Conservation (phyloP, 2,888 invertebrate genomes). For the Homarus gammarus region DNA sequence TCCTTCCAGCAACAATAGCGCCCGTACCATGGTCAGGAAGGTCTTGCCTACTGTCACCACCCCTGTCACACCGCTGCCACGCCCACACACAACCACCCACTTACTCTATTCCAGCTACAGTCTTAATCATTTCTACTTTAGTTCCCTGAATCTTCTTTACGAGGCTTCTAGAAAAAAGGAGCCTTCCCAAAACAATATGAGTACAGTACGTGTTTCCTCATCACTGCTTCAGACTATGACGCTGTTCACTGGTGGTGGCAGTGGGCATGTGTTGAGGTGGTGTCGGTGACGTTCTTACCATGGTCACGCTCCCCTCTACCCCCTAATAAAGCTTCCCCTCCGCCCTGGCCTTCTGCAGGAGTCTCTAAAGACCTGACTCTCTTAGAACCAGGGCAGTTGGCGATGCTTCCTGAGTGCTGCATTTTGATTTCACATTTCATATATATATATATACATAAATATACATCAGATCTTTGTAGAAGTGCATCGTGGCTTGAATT, state of each 20-base stretch:
- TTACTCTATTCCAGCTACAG: too few relatives aligned
- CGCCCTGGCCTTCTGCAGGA: constrained; percentile 47
- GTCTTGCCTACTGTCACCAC: constrained; percentile 3
- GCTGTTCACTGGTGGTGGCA: background rate
- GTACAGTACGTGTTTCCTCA: too few relatives aligned
- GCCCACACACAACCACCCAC: background rate
- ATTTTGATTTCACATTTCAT: constrained; percentile 38
- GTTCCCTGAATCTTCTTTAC: too few relatives aligned
- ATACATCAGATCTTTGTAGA: constrained; percentile 48
- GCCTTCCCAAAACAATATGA: too few relatives aligned
- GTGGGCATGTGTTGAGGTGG: background rate
- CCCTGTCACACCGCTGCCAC: background rate
- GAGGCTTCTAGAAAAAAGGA: too few relatives aligned
- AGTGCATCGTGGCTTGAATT: constrained; percentile 66
- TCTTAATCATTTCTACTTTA: too few relatives aligned
- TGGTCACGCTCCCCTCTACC: constrained; percentile 7
- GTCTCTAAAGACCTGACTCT: constrained; percentile 42
- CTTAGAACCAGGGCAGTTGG: constrained; percentile 43
- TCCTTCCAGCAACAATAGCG: constrained; percentile 20
- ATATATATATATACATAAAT: constrained; percentile 13
- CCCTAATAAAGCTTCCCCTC: constrained; percentile 9
- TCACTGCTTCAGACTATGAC: too few relatives aligned
- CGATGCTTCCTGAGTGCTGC: constrained; percentile 52
- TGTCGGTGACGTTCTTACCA: background rate
- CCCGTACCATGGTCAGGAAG: constrained; percentile 6